A percentile compares a stretch with the other conserved stretches of the same genome.
Evolutionary conservation across 2,113 vertebrate species (phyloP).

Genomic region (Zosterops japonicus): DNA sequence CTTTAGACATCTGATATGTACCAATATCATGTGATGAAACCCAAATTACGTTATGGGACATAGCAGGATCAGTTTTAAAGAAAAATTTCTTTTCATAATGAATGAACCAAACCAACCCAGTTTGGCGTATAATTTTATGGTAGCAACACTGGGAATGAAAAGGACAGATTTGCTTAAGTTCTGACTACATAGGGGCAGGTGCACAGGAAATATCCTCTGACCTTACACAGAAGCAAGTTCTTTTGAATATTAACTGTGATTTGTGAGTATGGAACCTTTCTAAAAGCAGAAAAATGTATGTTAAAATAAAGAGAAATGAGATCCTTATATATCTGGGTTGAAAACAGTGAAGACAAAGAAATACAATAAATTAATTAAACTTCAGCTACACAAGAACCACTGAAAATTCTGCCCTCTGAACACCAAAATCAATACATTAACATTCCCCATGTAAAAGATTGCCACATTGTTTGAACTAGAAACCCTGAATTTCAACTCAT

Average conservation of each 20-base stretch:
- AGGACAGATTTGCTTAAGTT: not conserved
- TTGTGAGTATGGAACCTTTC: not conserved
- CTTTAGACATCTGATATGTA: not conserved
- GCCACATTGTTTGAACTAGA: not conserved
- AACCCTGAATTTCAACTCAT: not conserved
- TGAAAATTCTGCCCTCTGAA: not conserved
- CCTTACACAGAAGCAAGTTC: not conserved
- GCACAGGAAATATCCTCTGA: not conserved
- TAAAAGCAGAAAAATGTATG: not conserved
- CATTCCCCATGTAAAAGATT: not conserved
- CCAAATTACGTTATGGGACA: not conserved
- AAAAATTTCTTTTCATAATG: not conserved
- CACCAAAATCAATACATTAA: not conserved
- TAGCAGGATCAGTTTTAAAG: not conserved
- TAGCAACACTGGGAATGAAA: not conserved
- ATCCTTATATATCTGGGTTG: not conserved
- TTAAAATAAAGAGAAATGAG: not conserved
- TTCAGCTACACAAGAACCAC: not conserved
- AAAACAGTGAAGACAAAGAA: not conserved
- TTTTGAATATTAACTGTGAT: not conserved
- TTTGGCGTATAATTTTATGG: not conserved
- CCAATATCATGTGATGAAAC: not conserved
- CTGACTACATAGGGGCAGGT: not conserved
- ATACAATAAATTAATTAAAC: not conserved
- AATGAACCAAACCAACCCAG: not conserved